phyloP scores from a whole-genome alignment of 2,888 invertebrate species.

The Folsomia manolachei region DNA sequence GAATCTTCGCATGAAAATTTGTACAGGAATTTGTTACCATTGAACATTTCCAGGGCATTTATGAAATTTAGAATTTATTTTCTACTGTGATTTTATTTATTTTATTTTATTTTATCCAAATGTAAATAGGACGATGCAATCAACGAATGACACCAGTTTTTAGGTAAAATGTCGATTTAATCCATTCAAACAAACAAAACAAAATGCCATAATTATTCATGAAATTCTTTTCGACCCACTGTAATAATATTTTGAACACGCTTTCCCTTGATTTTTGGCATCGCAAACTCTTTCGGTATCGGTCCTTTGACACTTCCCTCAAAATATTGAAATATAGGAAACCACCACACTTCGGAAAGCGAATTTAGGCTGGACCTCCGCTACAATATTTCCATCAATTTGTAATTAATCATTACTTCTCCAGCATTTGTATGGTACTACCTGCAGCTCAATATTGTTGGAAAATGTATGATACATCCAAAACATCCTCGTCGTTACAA shows the following conservation, averaged over 20 bases:
- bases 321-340: slow-evolving; percentile 55
- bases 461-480: slow-evolving; percentile 58
- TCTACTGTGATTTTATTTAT: no score
- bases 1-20: no score
- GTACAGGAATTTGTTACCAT: no score
- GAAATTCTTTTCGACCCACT: slow-evolving; percentile 5
- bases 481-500: slow-evolving; percentile 57
- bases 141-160: no score
- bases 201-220: no score
- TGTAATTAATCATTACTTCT: neutral
- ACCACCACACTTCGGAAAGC: slow-evolving; percentile 57
- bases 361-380: slow-evolving; percentile 53
- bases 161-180: no score
- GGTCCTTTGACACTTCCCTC: slow-evolving; percentile 55
- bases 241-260: neutral
- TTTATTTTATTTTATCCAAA: no score
- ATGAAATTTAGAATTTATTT: no score
- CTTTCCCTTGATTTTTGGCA: slow-evolving; percentile 36
- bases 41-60: no score
- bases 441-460: slow-evolving; percentile 53
- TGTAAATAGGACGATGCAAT: no score
- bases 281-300: slow-evolving; percentile 54
- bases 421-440: slow-evolving; percentile 30
- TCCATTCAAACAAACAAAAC: no score
- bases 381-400: slow-evolving; percentile 28